Evolutionary conservation across 2,888 invertebrate genomes (phyloP).

Genomic region (Brachyptera putata): DNA sequence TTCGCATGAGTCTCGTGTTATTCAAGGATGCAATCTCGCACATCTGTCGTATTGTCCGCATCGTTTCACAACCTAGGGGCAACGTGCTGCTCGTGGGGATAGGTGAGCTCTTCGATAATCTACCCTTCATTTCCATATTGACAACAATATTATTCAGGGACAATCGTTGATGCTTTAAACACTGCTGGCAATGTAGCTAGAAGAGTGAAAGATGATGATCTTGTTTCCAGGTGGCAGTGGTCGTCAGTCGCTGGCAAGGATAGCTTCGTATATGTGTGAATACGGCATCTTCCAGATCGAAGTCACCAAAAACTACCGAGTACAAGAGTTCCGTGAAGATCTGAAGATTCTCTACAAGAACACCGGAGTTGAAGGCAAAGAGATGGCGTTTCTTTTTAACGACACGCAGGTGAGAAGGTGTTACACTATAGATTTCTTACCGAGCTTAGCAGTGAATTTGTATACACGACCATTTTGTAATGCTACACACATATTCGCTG

Average conservation of each 20-base stretch:
- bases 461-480: too few relatives aligned
- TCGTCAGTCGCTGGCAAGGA: slow-evolving; percentile 69
- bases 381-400: slow-evolving; percentile 76
- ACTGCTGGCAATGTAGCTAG: too few relatives aligned
- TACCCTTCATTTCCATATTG: too few relatives aligned
- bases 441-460: too few relatives aligned
- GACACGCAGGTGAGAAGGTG: slow-evolving; percentile 79
- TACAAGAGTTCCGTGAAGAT: slow-evolving; percentile 76
- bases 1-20: slow-evolving; percentile 75
- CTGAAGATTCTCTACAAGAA: slow-evolving; percentile 67
- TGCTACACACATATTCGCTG: too few relatives aligned
- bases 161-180: too few relatives aligned
- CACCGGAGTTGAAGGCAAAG: slow-evolving; percentile 70
- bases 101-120: slow-evolving; percentile 49
- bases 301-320: slow-evolving; percentile 72
- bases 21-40: slow-evolving; percentile 86
- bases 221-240: slow-evolving; percentile 84
- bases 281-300: slow-evolving; percentile 72
- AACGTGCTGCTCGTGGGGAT: slow-evolving; percentile 82
- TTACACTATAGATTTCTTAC: too few relatives aligned
- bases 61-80: slow-evolving; percentile 77
- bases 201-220: too few relatives aligned
- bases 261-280: slow-evolving; percentile 77
- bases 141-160: too few relatives aligned
- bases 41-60: slow-evolving; percentile 74